phyloP scores from a whole-genome alignment of 2,888 invertebrate species.

The Phrixothrix hirtus region DNA sequence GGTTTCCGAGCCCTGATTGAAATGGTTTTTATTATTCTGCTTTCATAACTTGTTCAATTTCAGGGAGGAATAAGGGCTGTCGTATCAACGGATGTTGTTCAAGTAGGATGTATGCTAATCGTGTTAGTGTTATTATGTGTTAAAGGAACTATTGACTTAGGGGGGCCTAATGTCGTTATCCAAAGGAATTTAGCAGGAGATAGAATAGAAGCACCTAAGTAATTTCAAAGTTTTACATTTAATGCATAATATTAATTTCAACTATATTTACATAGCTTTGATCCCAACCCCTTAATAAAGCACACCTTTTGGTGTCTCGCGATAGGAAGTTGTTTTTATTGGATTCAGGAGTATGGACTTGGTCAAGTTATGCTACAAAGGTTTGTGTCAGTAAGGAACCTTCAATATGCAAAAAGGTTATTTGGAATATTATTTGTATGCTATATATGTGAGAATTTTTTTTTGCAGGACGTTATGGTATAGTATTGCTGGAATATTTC shows the following conservation, averaged over 20 bases:
- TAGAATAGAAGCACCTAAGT: background rate
- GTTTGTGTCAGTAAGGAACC: constrained; percentile 77
- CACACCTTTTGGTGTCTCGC: constrained; percentile 77
- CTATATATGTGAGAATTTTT: too few relatives aligned
- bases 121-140: background rate
- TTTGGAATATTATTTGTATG: too few relatives aligned
- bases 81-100: background rate
- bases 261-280: constrained; percentile 63
- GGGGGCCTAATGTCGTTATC: background rate
- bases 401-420: too few relatives aligned
- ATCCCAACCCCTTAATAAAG: constrained; percentile 76
- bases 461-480: too few relatives aligned
- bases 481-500: constrained; percentile 64
- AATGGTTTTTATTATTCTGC: too few relatives aligned
- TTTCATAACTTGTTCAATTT: too few relatives aligned
- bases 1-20: too few relatives aligned
- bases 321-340: constrained; percentile 75
- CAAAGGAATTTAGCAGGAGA: background rate
- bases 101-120: background rate
- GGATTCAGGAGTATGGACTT: constrained; percentile 74
- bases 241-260: too few relatives aligned
- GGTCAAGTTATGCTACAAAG: constrained; percentile 89
- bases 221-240: too few relatives aligned
- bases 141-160: background rate
- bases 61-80: background rate